Percentiles rank a stretch among this genome's conserved stretches.
Evolutionary conservation across 2,797 vertebrate species (phyloP).

Genomic region (Varecia variegata): DNA sequence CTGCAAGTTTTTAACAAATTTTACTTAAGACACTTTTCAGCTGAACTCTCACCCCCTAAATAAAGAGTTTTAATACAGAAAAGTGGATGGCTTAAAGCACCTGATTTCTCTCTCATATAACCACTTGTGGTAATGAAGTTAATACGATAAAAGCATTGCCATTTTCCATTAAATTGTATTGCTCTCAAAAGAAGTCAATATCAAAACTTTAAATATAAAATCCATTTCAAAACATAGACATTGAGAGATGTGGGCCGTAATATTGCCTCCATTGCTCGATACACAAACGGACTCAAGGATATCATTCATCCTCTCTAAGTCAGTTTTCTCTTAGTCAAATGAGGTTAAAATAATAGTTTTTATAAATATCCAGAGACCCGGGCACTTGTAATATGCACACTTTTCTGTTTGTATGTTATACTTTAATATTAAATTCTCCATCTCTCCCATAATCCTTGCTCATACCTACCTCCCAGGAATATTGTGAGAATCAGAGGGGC

Average conservation of each 20-base stretch:
- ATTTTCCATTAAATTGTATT: neutral
- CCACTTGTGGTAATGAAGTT: neutral
- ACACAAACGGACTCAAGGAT: neutral
- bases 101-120: neutral
- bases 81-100: neutral
- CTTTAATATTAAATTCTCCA: neutral
- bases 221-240: neutral
- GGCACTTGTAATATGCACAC: neutral
- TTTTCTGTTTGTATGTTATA: rapidly evolving
- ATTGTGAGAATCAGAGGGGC: neutral
- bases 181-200: slow-evolving; percentile 30
- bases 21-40: neutral
- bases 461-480: neutral
- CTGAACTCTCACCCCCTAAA: neutral
- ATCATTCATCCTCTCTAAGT: neutral
- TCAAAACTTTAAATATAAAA: neutral
- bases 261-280: too few species aligned
- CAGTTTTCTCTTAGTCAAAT: neutral
- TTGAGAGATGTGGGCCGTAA: neutral
- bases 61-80: neutral
- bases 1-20: neutral
- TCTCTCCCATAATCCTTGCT: neutral
- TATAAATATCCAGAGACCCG: neutral
- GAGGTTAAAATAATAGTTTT: neutral
- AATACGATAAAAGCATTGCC: neutral